A percentile compares a stretch with the other conserved stretches of the same genome.
phyloP scores from a whole-genome alignment of 2,888 invertebrate species.

The Dasypogon diadema region DNA sequence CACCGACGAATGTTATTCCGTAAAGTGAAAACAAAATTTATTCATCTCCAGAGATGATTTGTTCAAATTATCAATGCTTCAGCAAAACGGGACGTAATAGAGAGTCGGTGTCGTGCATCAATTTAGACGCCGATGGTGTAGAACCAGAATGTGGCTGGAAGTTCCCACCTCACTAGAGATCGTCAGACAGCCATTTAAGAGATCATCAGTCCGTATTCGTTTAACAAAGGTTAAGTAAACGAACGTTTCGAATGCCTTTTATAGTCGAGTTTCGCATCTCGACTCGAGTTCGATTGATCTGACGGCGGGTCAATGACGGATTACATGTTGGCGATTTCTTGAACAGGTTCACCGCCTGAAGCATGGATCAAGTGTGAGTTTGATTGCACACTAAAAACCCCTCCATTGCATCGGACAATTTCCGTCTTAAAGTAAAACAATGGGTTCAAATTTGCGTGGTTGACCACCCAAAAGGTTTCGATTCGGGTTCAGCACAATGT shows the following conservation, averaged over 20 bases:
- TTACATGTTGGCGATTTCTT: not conserved
- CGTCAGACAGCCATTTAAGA: slow-evolving; percentile 37
- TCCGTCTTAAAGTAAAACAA: not conserved
- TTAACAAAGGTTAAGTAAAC: slow-evolving; percentile 30
- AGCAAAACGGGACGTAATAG: not conserved
- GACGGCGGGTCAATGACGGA: not conserved
- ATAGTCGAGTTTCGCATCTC: not conserved
- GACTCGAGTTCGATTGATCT: not conserved
- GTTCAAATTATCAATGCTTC: not conserved
- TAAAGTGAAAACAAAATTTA: not conserved
- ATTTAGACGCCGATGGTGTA: not conserved
- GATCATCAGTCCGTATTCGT: slow-evolving; percentile 30
- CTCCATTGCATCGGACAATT: not conserved
- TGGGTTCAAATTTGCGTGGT: not conserved
- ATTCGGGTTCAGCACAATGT: not conserved
- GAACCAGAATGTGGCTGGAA: not conserved
- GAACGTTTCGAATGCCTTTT: not conserved
- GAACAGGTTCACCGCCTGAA: not conserved
- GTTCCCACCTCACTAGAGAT: not conserved
- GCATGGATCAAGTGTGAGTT: not conserved
- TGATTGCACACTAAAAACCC: not conserved
- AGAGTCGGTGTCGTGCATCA: not conserved
- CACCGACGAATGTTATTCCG: not conserved
- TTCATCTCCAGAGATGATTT: not conserved
- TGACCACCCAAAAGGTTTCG: not conserved